Evolutionary conservation across 2,797 vertebrate species (phyloP).

Genomic region (Anolis apletophallus): DNA sequence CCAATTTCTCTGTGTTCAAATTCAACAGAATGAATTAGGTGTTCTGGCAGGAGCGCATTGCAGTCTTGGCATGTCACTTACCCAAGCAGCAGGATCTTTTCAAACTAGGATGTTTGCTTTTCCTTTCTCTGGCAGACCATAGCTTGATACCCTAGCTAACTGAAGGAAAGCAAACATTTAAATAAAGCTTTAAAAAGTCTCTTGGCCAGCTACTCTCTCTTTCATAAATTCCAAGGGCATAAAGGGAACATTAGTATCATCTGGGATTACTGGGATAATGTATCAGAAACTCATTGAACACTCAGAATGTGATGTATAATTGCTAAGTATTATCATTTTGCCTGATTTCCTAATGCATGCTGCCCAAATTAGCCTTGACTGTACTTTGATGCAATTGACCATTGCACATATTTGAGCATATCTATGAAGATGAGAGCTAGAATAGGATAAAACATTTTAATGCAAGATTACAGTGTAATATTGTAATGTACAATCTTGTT

Average conservation of each 20-base stretch:
- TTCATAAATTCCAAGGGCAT: conserved; percentile 2
- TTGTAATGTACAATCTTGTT: background rate
- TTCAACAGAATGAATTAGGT: conserved; percentile 28
- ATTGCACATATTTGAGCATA: background rate
- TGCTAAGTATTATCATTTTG: background rate
- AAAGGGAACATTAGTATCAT: background rate
- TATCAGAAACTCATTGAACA: background rate
- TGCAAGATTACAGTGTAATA: background rate
- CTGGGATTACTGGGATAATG: background rate
- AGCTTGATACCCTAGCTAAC: conserved; percentile 1
- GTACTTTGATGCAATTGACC: background rate
- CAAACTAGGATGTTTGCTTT: background rate
- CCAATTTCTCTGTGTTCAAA: conserved; percentile 34
- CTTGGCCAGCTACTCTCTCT: background rate
- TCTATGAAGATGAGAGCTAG: background rate
- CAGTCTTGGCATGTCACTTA: background rate
- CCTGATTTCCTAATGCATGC: background rate
- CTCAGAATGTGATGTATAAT: background rate
- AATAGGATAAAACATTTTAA: background rate
- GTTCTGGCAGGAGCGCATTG: background rate
- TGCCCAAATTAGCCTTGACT: too few species aligned
- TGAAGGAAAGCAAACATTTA: background rate
- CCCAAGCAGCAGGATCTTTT: conserved; percentile 8
- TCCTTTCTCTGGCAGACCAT: background rate
- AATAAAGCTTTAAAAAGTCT: background rate